Base-by-base conservation (phyloP, 1,140 invertebrate genomes). In the Choristoneura fumiferana region DNA sequence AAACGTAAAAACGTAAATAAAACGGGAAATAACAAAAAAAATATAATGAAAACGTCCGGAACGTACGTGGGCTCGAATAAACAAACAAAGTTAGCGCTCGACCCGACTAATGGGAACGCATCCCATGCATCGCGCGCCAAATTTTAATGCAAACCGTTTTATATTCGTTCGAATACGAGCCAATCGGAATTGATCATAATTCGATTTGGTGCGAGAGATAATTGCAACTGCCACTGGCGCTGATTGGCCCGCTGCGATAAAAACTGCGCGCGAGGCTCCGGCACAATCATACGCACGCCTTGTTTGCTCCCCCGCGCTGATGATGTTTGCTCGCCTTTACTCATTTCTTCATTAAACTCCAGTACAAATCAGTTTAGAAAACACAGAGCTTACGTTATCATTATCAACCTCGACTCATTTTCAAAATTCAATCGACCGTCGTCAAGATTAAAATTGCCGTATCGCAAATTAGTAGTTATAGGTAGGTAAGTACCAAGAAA, bases 131-230 rank as follows among this genome's bases (percentile, higher is more conserved):
- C 72, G 78, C 62, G 69, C 72, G 76, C 72, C 71, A 86, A 88
- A 88, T 89, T 89, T 89, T 84, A 89, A 88, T 83, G 82, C 84
- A 89, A 89, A 89, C 84, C 84, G 84, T 90, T 89, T 89, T 87
- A 87, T 84, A 87, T 89, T 86, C 86, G 84, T 80, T 71, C 81
- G 78, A 76, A 87, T 87, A 76, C 81, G 80, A 79, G 76, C 87
- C 88, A 90, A 89, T 90, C 84, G 82, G 87, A 89, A 90, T 89
- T 89, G 88, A 90, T 90, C 87, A 86, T 89, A 90, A 89, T 86
- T 81, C 82, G 84, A 90, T 90, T 89, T 89, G 76, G 67, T 79
- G 67, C 73, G 62, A 84, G 78, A 78, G 86, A 89, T 89, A 89
- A 89, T 89, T 89, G 86, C 86, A 87, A 87, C 84, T 87, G 86